Evolutionary conservation across 2,888 invertebrate species (phyloP).

Genomic region (Mechanitis messenoides): DNA sequence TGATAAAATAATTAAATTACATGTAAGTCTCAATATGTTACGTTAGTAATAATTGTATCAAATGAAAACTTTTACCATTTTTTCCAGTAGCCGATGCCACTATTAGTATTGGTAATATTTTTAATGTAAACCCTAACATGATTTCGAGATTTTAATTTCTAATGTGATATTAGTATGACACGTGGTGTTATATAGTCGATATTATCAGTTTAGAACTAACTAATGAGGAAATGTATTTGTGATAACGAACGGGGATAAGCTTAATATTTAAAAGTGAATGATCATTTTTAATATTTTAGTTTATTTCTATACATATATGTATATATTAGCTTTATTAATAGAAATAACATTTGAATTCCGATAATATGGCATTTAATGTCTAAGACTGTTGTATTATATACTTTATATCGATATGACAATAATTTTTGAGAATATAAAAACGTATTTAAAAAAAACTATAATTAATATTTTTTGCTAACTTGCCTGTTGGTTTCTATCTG

Average conservation of each 20-base stretch:
- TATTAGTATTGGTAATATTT: conserved; percentile 20
- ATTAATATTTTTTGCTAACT: no score
- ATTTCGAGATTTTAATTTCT: neutral
- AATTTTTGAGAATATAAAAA: no score
- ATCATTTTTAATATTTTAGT: neutral
- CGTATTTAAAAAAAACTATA: no score
- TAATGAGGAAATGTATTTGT: neutral
- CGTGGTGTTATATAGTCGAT: neutral
- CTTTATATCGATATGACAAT: no score
- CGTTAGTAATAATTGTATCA: no score
- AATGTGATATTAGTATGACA: neutral
- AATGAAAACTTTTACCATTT: conserved; percentile 18
- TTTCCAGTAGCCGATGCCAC: conserved; percentile 17
- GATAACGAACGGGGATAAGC: neutral
- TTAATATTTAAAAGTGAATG: no score
- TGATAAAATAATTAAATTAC: neutral
- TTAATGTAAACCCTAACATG: conserved; percentile 20
- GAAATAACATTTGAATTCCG: no score
- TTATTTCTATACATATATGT: neutral
- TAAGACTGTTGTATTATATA: no score
- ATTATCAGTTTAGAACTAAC: neutral
- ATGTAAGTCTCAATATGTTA: conserved; percentile 4
- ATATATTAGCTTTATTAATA: neutral
- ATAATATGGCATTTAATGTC: no score
- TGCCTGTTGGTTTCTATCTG: no score